Evolutionary conservation across 2,113 vertebrate genomes (phyloP).

Genomic region (Plestiodon gilberti): DNA sequence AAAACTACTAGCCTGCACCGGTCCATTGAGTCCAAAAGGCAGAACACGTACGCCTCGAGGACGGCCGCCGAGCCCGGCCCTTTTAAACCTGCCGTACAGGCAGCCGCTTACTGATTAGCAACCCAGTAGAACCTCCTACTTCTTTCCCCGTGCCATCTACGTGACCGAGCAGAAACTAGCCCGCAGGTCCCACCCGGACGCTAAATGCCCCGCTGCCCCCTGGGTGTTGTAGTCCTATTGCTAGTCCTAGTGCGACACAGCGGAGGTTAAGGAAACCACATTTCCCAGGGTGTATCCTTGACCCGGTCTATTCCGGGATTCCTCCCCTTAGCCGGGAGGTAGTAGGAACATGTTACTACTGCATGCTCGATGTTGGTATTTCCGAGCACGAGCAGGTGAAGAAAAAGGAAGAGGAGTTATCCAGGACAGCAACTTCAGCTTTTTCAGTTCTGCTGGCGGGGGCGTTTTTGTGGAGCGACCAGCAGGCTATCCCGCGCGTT

Average conservation of each 20-base stretch:
- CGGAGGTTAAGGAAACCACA: not conserved
- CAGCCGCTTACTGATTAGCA: too few relatives aligned
- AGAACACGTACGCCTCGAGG: too few relatives aligned
- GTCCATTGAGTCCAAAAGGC: too few relatives aligned
- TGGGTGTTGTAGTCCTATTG: slow-evolving; percentile 61
- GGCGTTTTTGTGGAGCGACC: not conserved
- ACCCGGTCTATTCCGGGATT: fast-evolving
- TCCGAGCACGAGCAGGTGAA: not conserved
- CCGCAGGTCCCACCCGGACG: fast-evolving
- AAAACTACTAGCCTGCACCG: too few relatives aligned
- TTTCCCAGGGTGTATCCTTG: slow-evolving; percentile 46
- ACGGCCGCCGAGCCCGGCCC: too few relatives aligned
- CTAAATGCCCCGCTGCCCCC: not conserved
- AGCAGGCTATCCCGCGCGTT: not conserved
- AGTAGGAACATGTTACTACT: not conserved
- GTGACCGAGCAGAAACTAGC: not conserved
- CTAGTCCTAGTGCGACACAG: fast-evolving
- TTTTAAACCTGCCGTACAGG: too few relatives aligned
- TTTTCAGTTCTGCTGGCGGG: not conserved
- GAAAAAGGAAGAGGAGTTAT: not conserved
- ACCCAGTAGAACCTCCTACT: fast-evolving
- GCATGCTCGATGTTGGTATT: not conserved
- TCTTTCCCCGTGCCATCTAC: not conserved
- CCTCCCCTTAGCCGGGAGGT: not conserved
- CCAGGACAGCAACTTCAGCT: not conserved